phyloP scores from a whole-genome alignment of 2,113 vertebrate genomes.

The Lathamus discolor region DNA sequence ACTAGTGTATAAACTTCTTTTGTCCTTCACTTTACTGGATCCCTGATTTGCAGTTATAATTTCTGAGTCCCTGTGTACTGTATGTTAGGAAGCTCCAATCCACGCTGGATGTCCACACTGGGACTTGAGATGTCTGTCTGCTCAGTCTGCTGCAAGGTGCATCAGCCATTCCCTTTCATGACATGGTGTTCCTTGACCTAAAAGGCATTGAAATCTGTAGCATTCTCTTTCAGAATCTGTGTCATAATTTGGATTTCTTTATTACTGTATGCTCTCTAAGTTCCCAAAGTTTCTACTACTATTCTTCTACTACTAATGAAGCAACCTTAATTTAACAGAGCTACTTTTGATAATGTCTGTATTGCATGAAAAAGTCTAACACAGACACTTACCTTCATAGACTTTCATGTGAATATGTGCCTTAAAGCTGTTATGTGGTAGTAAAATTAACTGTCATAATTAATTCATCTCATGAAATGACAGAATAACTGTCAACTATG shows the following conservation, averaged over 20 bases:
- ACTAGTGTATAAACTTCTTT: not conserved
- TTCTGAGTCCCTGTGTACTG: not conserved
- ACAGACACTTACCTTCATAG: not conserved
- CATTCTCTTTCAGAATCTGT: not conserved
- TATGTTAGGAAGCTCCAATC: not conserved
- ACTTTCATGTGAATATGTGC: not conserved
- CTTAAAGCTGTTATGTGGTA: not conserved
- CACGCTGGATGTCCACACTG: not conserved
- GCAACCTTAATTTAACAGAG: not conserved
- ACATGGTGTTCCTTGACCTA: not conserved
- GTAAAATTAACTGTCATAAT: conserved; percentile 6
- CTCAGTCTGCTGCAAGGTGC: not conserved
- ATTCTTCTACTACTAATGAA: not conserved
- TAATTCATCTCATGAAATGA: not conserved
- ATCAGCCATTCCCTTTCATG: not conserved
- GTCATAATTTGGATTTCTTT: not conserved
- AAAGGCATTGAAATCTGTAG: not conserved
- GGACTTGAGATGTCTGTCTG: not conserved
- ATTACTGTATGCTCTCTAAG: not conserved
- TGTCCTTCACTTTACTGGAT: not conserved
- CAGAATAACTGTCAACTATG: not conserved
- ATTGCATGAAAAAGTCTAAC: not conserved
- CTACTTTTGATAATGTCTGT: not conserved
- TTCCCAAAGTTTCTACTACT: not conserved
- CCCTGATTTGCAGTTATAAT: not conserved